Evolutionary conservation across 2,888 invertebrate genomes (phyloP).

Genomic region (Leptopterna dolabrata): DNA sequence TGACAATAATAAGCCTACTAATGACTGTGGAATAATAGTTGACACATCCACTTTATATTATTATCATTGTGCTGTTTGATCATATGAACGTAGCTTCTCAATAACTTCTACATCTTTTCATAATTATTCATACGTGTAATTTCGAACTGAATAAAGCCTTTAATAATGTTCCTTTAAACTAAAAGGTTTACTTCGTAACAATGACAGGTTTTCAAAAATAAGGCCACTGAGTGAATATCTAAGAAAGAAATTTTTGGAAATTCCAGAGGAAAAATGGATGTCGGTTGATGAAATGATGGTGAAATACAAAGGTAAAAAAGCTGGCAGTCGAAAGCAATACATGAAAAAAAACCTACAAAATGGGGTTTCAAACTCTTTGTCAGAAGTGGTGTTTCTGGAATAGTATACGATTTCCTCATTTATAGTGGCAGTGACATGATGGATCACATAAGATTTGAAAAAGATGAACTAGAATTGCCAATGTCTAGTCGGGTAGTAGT

Average conservation of each 20-base stretch:
- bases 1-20: conserved; percentile 60
- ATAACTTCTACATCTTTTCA: no score
- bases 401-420: conserved; percentile 65
- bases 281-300: conserved; percentile 64
- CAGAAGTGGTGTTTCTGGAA: conserved; percentile 65
- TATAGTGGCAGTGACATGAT: conserved; percentile 65
- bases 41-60: no score
- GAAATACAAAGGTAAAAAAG: conserved; percentile 65
- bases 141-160: no score
- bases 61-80: no score
- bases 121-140: no score
- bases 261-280: neutral
- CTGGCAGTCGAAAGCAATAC: conserved; percentile 65
- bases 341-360: conserved; percentile 65
- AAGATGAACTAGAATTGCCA: conserved; percentile 61
- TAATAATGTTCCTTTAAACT: no score
- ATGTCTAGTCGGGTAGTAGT: conserved; percentile 64
- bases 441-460: conserved; percentile 60
- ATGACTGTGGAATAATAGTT: no score
- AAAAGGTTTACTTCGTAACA: no score
- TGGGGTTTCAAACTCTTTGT: conserved; percentile 66
- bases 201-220: neutral
- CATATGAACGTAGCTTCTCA: no score
- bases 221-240: neutral
- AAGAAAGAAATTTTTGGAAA: neutral